phyloP scores from a whole-genome alignment of 2,113 vertebrate species.

The Manacus vitellinus region DNA sequence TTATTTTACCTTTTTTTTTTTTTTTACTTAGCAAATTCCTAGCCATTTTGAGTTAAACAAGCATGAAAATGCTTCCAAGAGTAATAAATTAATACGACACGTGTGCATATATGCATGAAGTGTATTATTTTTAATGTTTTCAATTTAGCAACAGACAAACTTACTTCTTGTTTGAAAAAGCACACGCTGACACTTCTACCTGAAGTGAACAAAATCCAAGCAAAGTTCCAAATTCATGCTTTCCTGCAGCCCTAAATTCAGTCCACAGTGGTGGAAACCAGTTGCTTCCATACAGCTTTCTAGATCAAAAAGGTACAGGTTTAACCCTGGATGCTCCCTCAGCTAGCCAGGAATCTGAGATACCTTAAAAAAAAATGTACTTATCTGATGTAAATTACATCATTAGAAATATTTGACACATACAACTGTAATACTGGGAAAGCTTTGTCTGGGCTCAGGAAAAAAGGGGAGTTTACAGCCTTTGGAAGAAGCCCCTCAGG shows the following conservation, averaged over 20 bases:
- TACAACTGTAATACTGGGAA: background rate
- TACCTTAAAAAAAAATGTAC: background rate
- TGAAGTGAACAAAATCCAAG: background rate
- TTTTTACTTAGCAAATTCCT: conserved; percentile 50
- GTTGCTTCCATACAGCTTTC: background rate
- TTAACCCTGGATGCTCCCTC: background rate
- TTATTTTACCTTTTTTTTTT: background rate
- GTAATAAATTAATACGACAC: conserved; percentile 48
- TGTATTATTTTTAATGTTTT: conserved; percentile 45
- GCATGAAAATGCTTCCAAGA: conserved; percentile 70
- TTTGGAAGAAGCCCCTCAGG: background rate
- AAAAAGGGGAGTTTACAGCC: background rate
- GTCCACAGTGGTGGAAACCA: background rate
- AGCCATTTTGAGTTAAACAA: conserved; percentile 68
- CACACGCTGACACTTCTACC: background rate
- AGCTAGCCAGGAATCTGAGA: background rate
- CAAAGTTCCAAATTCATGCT: background rate
- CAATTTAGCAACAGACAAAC: conserved; percentile 32
- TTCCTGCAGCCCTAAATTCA: background rate
- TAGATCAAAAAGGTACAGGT: background rate
- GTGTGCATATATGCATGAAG: conserved; percentile 6
- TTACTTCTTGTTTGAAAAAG: background rate
- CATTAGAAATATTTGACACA: background rate
- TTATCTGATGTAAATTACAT: background rate
- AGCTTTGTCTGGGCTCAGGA: background rate